Percentiles rank a stretch among this genome's conserved stretches.
Conservation (phyloP, 2,888 invertebrate genomes). For the Catocala fraxini region DNA sequence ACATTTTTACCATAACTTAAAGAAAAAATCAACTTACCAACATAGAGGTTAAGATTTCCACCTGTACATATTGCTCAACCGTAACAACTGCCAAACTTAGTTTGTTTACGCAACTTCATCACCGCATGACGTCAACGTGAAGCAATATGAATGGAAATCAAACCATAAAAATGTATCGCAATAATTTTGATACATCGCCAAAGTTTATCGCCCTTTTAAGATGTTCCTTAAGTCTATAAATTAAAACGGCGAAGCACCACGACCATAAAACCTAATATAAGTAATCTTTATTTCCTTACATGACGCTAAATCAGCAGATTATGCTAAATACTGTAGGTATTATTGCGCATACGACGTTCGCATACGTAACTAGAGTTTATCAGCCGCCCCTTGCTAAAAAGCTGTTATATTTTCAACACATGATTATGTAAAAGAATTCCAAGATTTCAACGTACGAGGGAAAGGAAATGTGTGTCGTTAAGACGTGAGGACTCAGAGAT, state of each 20-base stretch:
- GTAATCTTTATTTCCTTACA: slow-evolving; percentile 64
- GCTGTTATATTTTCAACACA: slow-evolving; percentile 86
- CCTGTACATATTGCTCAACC: not conserved
- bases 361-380: slow-evolving; percentile 76
- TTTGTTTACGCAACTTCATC: not conserved
- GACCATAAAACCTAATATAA: slow-evolving; percentile 55
- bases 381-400: slow-evolving; percentile 76
- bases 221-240: slow-evolving; percentile 54
- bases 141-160: slow-evolving; percentile 39
- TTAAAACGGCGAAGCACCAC: slow-evolving; percentile 43
- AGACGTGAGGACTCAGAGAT: slow-evolving; percentile 73
- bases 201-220: slow-evolving; percentile 52
- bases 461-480: slow-evolving; percentile 81
- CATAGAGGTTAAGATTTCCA: not conserved
- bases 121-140: slow-evolving; percentile 22
- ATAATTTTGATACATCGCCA: slow-evolving; percentile 45
- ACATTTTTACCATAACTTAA: slow-evolving; percentile 3
- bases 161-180: slow-evolving; percentile 48
- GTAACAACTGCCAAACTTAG: not conserved
- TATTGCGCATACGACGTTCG: slow-evolving; percentile 68
- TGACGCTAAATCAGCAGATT: slow-evolving; percentile 70
- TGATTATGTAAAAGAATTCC: slow-evolving; percentile 87
- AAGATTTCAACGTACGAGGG: slow-evolving; percentile 73
- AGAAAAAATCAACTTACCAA: not conserved
- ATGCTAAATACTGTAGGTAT: slow-evolving; percentile 81